Evolutionary conservation across 2,888 invertebrate species (phyloP).

Genomic region (Argyresthia goedartella): DNA sequence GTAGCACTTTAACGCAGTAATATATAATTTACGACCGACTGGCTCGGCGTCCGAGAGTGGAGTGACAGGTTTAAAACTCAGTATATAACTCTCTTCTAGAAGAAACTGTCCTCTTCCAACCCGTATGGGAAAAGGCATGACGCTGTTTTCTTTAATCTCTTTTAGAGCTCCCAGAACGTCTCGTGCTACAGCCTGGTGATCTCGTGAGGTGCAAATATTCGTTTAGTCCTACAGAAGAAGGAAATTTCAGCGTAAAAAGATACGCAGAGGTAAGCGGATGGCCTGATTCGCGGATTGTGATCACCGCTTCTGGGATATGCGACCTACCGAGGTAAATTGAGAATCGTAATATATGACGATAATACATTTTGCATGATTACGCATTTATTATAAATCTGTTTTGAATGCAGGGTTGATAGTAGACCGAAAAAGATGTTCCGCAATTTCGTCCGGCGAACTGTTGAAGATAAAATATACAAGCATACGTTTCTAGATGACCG

Average conservation of each 20-base stretch:
- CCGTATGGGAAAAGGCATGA: too few species aligned
- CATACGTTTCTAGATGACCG: slow-evolving; percentile 50
- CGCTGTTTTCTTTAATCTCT: too few species aligned
- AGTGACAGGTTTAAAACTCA: too few species aligned
- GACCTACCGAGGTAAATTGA: slow-evolving; percentile 47
- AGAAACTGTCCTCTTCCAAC: too few species aligned
- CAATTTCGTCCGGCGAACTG: slow-evolving; percentile 46
- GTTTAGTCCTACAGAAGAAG: slow-evolving; percentile 50
- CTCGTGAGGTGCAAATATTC: slow-evolving; percentile 55
- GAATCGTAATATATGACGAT: neutral
- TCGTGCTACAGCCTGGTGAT: slow-evolving; percentile 49
- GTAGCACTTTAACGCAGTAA: too few species aligned
- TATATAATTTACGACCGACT: too few species aligned
- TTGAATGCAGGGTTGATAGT: slow-evolving; percentile 42
- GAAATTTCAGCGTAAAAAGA: slow-evolving; percentile 43
- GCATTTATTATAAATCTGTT: neutral
- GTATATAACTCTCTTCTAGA: too few species aligned
- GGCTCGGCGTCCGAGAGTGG: too few species aligned
- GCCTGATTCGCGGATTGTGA: slow-evolving; percentile 50
- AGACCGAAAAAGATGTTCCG: slow-evolving; percentile 62
- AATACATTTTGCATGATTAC: neutral
- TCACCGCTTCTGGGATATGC: slow-evolving; percentile 46
- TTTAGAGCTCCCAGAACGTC: slow-evolving; percentile 9
- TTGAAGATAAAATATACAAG: slow-evolving; percentile 48
- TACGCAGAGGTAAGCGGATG: slow-evolving; percentile 57